These are phyloP conservation scores for Cylindroiulus punctatus DNA, from an alignment of 2,888 invertebrate species.

Conservation along the genomic window DNA sequence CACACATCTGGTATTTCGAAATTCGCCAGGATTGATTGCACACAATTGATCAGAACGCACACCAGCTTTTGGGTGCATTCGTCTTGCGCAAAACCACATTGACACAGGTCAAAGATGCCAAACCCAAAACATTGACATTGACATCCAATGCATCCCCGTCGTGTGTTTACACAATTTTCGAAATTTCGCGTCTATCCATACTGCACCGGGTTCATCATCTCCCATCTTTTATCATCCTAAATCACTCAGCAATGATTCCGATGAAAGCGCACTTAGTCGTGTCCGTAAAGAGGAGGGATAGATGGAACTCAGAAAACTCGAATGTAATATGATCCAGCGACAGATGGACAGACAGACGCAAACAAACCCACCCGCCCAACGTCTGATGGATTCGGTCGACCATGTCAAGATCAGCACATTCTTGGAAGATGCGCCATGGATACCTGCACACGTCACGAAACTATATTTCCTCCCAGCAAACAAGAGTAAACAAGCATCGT, in stretches of 20 bases:
- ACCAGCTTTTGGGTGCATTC: too few relatives aligned
- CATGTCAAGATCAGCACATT: slow-evolving; percentile 7
- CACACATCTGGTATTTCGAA: too few relatives aligned
- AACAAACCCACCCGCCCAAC: neutral
- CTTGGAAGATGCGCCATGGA: neutral
- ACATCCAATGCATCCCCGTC: neutral
- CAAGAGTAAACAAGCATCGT: neutral
- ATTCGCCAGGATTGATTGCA: too few relatives aligned
- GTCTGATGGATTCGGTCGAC: neutral
- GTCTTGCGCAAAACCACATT: too few relatives aligned
- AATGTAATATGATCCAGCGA: neutral
- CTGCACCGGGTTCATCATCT: neutral
- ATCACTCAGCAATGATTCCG: neutral
- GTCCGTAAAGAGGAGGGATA: neutral
- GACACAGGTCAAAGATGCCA: too few relatives aligned
- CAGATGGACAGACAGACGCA: neutral
- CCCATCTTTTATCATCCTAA: neutral
- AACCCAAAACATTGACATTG: neutral
- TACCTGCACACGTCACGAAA: neutral
- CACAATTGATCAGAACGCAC: too few relatives aligned
- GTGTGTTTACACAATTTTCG: neutral
- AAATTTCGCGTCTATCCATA: neutral
- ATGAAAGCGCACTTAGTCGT: slow-evolving; percentile 3
- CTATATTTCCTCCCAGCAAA: neutral
- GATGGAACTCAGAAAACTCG: neutral